These are phyloP conservation scores for Microtus oregoni DNA, from an alignment of 2,113 vertebrate species.

Conservation along the genomic window DNA sequence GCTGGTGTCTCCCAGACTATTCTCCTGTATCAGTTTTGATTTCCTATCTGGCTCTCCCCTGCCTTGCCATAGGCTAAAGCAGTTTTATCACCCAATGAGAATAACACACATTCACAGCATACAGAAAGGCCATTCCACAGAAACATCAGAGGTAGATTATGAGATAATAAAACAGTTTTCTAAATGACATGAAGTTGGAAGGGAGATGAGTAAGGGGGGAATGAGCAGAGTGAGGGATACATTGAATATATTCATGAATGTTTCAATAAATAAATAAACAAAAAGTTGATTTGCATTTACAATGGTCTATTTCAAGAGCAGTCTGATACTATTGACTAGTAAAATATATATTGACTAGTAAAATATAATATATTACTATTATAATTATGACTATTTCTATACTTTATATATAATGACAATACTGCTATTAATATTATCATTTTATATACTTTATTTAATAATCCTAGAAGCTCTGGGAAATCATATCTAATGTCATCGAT, in stretches of 20 bases:
- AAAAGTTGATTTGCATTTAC: neutral
- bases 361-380: neutral
- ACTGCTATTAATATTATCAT: neutral
- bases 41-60: no score
- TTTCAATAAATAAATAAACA: constrained; percentile 53
- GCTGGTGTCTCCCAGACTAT: no score
- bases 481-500: neutral
- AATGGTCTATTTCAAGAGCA: constrained; percentile 13
- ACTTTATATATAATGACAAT: neutral
- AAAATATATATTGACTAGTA: neutral
- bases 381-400: neutral
- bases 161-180: neutral
- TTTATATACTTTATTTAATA: neutral
- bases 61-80: no score
- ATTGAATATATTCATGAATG: no score
- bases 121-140: no score
- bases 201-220: neutral
- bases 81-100: no score
- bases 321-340: neutral
- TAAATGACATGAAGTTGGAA: neutral
- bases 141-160: neutral
- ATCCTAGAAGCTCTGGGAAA: neutral
- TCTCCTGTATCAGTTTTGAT: no score
- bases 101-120: no score
- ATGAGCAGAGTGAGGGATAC: no score